These are phyloP conservation scores for Tenebrosternarchus preto DNA, from an alignment of 2,113 vertebrate species.

Conservation along the genomic window DNA sequence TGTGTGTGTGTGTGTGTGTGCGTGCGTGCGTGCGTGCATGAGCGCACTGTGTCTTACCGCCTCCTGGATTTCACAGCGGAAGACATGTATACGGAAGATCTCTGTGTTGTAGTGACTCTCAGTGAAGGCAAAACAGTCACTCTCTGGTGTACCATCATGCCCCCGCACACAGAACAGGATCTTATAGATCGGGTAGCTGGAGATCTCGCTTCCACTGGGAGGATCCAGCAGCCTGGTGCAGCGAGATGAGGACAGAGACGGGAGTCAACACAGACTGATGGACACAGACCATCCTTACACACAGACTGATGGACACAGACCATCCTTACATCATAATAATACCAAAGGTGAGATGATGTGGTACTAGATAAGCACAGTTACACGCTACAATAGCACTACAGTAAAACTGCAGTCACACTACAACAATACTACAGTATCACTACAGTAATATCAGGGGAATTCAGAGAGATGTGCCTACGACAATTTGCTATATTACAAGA, in stretches of 20 bases:
- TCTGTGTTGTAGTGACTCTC: conserved; percentile 98
- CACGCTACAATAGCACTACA: no score
- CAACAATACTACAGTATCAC: no score
- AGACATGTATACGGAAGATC: conserved; percentile 99
- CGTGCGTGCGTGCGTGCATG: background rate
- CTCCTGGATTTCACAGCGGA: conserved; percentile 97
- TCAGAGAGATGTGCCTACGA: no score
- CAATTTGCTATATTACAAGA: no score
- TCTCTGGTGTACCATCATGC: conserved; percentile 92
- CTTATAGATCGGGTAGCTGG: conserved; percentile 98
- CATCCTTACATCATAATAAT: no score
- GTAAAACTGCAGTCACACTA: no score
- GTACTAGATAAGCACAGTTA: no score
- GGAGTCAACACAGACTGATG: background rate
- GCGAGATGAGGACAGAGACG: conserved; percentile 26
- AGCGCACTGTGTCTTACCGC: conserved; percentile 79
- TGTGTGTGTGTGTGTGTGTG: background rate
- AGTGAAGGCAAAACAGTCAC: conserved; percentile 98
- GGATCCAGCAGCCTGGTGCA: conserved; percentile 89
- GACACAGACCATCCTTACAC: background rate
- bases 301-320: background rate
- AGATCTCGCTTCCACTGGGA: conserved; percentile 89
- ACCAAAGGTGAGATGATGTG: background rate
- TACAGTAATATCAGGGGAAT: no score
- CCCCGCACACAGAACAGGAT: conserved; percentile 98